phyloP scores from a whole-genome alignment of 2,888 invertebrate species.

The Papilio protenor region DNA sequence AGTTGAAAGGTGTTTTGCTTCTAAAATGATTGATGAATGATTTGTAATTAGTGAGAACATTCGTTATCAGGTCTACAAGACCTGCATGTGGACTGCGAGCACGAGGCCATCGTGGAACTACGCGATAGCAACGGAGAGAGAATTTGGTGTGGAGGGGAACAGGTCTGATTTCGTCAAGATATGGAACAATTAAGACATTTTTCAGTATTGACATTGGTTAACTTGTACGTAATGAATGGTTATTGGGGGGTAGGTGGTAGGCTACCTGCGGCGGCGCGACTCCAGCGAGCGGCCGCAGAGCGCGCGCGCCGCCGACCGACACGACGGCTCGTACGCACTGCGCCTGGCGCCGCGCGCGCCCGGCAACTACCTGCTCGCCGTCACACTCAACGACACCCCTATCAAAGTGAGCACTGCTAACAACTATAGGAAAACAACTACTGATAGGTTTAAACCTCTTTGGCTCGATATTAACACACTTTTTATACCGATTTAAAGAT shows the following conservation, averaged over 20 bases:
- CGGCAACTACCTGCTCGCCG: conserved; percentile 85
- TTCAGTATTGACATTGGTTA: neutral
- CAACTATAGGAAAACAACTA: no score
- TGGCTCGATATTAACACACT: no score
- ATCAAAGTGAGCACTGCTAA: conserved; percentile 81
- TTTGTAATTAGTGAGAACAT: neutral
- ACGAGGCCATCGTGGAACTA: conserved; percentile 85
- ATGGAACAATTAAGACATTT: no score
- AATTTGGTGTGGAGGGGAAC: conserved; percentile 88
- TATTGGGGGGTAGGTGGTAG: conserved; percentile 73
- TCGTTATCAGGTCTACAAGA: conserved; percentile 79
- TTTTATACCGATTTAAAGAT: no score
- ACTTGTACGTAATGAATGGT: neutral
- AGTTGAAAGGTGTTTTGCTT: neutral
- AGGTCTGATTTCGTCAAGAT: conserved; percentile 60
- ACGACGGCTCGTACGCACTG: conserved; percentile 87
- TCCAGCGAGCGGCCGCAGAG: conserved; percentile 71
- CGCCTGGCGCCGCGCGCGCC: conserved; percentile 86
- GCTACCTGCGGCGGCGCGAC: conserved; percentile 76
- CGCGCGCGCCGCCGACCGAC: conserved; percentile 84
- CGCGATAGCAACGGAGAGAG: conserved; percentile 86
- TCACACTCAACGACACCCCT: conserved; percentile 86
- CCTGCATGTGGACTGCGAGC: conserved; percentile 86
- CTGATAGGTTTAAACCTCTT: no score
- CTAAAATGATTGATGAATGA: neutral